Conservation (phyloP, 2,888 invertebrate species). For the Eulithis testata region DNA sequence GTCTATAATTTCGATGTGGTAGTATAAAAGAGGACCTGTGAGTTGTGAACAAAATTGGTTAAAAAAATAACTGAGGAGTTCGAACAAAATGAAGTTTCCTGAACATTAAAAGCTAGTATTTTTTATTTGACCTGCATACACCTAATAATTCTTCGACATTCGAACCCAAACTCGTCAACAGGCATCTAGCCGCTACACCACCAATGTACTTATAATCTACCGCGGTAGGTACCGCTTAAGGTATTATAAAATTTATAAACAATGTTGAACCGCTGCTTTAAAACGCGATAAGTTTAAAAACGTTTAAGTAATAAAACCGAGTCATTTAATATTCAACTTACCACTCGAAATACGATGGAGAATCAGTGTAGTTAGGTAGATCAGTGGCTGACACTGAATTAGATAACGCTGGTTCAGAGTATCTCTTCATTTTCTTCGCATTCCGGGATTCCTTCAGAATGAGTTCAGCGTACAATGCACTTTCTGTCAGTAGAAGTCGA, state of each 20-base stretch:
- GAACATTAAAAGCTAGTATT: too few species aligned
- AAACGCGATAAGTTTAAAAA: slow-evolving; percentile 5
- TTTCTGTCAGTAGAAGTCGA: slow-evolving; percentile 18
- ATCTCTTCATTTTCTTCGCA: slow-evolving; percentile 24
- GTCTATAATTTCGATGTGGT: too few species aligned
- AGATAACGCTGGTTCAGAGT: slow-evolving; percentile 20
- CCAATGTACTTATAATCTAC: too few species aligned
- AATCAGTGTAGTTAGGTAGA: slow-evolving; percentile 14
- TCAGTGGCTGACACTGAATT: slow-evolving; percentile 17
- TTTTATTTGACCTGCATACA: too few species aligned
- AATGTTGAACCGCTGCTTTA: background rate
- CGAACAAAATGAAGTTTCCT: too few species aligned
- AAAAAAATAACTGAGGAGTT: too few species aligned
- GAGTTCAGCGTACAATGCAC: slow-evolving; percentile 10
- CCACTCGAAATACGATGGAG: slow-evolving; percentile 25
- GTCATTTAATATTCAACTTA: slow-evolving; percentile 24
- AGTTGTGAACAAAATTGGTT: too few species aligned
- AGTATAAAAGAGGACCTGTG: too few species aligned
- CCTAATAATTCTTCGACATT: too few species aligned
- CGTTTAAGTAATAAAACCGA: slow-evolving; percentile 7
- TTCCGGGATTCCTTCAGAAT: slow-evolving; percentile 20
- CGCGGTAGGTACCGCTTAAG: too few species aligned
- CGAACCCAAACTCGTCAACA: too few species aligned
- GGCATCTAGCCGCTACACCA: too few species aligned
- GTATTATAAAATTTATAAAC: background rate